Evolutionary conservation across 2,888 invertebrate genomes (phyloP).

Genomic region (Agrotis clavis): DNA sequence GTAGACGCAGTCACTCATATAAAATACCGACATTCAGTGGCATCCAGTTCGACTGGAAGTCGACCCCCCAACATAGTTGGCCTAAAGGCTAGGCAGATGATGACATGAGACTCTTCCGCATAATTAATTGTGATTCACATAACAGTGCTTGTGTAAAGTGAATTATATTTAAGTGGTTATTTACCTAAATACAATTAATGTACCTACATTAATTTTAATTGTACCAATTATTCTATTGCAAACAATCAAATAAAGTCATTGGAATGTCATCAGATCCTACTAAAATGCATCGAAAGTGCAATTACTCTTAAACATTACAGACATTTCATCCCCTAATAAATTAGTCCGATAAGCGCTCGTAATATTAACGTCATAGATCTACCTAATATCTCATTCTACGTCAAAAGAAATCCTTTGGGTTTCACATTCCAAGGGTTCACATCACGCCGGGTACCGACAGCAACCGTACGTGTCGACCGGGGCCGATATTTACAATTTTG

Average conservation of each 20-base stretch:
- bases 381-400: constrained; percentile 72
- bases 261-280: constrained; percentile 71
- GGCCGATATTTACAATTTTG: constrained; percentile 68
- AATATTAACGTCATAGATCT: constrained; percentile 74
- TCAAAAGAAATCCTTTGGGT: constrained; percentile 69
- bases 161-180: neutral
- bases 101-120: too few species aligned
- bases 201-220: constrained; percentile 24
- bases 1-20: too few species aligned
- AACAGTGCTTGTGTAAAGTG: neutral
- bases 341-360: constrained; percentile 77
- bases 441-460: constrained; percentile 63
- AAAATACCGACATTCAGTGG: too few species aligned
- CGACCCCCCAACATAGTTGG: too few species aligned
- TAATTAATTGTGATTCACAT: neutral
- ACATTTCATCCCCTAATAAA: constrained; percentile 70
- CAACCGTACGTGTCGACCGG: constrained; percentile 57
- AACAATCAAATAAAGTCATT: constrained; percentile 47
- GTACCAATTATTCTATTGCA: constrained; percentile 17
- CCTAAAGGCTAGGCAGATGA: too few species aligned
- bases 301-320: constrained; percentile 75
- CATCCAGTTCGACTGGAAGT: too few species aligned
- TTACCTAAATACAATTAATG: constrained; percentile 1
- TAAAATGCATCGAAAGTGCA: constrained; percentile 82
- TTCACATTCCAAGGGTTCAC: constrained; percentile 62